Evolutionary conservation across 2,113 vertebrate species (phyloP).

Genomic region (Pogonocichla stellata): DNA sequence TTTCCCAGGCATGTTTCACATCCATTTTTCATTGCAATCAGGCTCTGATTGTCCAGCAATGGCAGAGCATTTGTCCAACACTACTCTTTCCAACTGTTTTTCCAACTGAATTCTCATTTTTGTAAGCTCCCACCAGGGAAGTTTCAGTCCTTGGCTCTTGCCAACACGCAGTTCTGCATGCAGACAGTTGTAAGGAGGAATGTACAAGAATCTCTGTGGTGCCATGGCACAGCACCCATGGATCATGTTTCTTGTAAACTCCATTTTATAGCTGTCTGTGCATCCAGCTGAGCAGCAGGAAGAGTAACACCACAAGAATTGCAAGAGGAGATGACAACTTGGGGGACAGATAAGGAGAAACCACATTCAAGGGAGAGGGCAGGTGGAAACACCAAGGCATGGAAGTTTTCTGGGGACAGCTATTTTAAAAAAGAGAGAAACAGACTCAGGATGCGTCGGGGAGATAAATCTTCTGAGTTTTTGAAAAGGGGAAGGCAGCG

Average conservation of each 20-base stretch:
- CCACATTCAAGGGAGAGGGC: background rate
- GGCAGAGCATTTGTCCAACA: background rate
- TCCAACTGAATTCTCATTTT: background rate
- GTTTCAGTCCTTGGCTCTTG: background rate
- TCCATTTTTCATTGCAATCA: background rate
- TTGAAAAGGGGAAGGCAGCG: background rate
- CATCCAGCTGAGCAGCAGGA: constrained; percentile 11
- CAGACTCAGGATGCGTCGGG: background rate
- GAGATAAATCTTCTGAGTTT: constrained; percentile 24
- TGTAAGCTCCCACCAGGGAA: background rate
- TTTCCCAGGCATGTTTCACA: background rate
- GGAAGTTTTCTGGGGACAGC: background rate
- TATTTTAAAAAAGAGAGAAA: background rate
- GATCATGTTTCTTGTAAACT: constrained; percentile 2
- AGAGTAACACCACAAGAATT: background rate
- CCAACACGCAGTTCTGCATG: background rate
- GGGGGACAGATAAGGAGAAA: background rate
- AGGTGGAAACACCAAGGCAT: background rate
- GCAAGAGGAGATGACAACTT: background rate
- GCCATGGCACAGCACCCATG: background rate
- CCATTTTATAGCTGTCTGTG: constrained; percentile 15
- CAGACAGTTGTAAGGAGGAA: background rate
- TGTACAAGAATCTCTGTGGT: background rate
- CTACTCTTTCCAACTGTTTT: background rate
- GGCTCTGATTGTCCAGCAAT: background rate